These are phyloP conservation scores for Thymallus thymallus DNA, from an alignment of 2,113 vertebrate species.

Conservation along the genomic window DNA sequence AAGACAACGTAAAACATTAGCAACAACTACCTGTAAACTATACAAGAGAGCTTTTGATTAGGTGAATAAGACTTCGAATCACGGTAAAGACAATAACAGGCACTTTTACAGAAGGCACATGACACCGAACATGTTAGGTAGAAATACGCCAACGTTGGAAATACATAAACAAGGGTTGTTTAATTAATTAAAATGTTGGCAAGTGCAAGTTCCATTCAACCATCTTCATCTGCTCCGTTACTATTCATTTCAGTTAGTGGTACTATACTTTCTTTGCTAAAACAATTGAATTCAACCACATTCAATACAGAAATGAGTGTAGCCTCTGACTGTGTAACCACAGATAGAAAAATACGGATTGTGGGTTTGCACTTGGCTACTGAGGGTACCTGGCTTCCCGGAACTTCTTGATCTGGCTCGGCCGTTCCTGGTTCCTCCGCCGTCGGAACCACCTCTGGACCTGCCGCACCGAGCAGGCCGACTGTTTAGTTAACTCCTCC, in stretches of 20 bases:
- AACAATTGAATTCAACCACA: neutral
- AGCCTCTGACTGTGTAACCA: no score
- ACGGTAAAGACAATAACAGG: neutral
- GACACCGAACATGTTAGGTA: neutral
- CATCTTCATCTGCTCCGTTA: neutral
- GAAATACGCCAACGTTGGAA: neutral
- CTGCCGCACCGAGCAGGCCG: constrained; percentile 76
- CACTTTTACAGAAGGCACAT: neutral
- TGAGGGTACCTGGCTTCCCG: constrained; percentile 83
- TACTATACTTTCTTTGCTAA: neutral
- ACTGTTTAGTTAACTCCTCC: constrained; percentile 69
- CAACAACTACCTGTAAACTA: neutral
- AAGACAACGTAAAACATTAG: neutral
- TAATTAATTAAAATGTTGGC: neutral
- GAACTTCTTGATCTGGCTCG: constrained; percentile 91
- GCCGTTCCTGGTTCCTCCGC: constrained; percentile 89
- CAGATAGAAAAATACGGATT: neutral
- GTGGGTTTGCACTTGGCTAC: neutral
- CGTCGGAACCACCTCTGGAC: constrained; percentile 90
- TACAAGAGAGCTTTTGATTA: neutral
- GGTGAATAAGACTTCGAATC: neutral
- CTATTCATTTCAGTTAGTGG: neutral
- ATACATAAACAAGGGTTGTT: neutral
- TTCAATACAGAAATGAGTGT: neutral
- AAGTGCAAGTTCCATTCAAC: neutral